Base-by-base conservation (phyloP, 37 sponge, comb jelly and placozoan species). In the Halisarca cf. caerulea region DNA sequence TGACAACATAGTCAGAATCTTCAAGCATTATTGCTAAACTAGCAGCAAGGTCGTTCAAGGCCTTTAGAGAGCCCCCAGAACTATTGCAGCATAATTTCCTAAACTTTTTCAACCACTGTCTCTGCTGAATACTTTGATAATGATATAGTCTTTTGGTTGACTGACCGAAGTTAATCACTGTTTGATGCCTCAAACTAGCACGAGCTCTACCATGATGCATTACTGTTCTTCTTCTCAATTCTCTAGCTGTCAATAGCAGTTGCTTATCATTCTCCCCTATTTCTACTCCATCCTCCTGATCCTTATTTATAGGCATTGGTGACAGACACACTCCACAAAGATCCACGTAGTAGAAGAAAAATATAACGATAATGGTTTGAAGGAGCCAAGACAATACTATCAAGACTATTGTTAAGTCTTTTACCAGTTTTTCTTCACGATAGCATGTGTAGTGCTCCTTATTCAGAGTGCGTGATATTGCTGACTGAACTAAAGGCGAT, bases 71-170 rank as follows among this genome's bases (percentile, higher is more conserved):
- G 2, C 38, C 42, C 23, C 45, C 77, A 40, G 41, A n/a, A n/a
- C 25, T 37, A 23, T 74, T 39, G 45, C 24, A 74, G 42, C 77
- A 74, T 37, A 74, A 44, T 44, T 41, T 74, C 21, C 25, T 36
- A 17, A 74, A 74, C 45, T 74, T 74, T 24, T 74, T 74, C 2
- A 74, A 24, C 45, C 45, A 74, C 42, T 74, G 45, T 0, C 45
- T 2, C 7, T 74, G 77, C 44, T 74, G 45, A n/a, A 74, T 43
- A 24, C 24, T 23, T 74, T 74, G 77, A 43, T 74, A 44, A 37
- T 74, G 21, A 44, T 74, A 74, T 17, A 74, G 36, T 44, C 45
- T 74, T 37, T 37, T 37, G 17, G 77, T 74, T 20, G 77, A 74
- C 36, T 23, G 25, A 23, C 77, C 77, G 41, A 40, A n/a, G n/a